Evolutionary conservation across 1,140 invertebrate genomes (phyloP).

Genomic region (Medauroidea extradentata): DNA sequence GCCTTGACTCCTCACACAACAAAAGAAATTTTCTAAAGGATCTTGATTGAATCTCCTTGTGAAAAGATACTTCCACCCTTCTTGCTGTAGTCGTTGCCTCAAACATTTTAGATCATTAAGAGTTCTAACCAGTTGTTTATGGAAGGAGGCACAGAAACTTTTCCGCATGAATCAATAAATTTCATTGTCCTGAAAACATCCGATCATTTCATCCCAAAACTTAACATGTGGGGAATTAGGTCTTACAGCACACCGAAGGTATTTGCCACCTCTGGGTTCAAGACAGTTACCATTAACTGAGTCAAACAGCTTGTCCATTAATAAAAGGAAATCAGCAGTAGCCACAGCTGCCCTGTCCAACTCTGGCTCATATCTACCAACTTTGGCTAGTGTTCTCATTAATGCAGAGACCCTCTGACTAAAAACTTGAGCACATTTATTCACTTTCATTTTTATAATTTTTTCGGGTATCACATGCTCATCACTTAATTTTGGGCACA

Average conservation of each 20-base stretch:
- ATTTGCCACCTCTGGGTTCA: not conserved
- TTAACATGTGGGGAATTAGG: not conserved
- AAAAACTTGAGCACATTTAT: not conserved
- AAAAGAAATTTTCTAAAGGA: too few relatives aligned
- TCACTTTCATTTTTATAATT: constrained; percentile 2
- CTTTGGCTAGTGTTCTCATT: constrained; percentile 1
- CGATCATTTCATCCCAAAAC: not conserved
- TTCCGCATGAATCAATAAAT: too few relatives aligned
- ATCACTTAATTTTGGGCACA: not conserved
- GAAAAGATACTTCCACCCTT: not conserved
- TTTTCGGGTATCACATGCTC: not conserved
- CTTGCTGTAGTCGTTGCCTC: too few relatives aligned
- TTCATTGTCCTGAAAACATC: not conserved
- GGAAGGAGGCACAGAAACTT: too few relatives aligned
- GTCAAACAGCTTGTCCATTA: not conserved
- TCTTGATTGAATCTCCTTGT: not conserved
- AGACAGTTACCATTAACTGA: not conserved
- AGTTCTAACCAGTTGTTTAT: too few relatives aligned
- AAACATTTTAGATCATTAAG: too few relatives aligned
- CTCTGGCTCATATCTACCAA: not conserved
- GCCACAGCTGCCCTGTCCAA: not conserved
- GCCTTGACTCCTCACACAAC: too few relatives aligned
- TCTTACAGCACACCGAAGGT: not conserved
- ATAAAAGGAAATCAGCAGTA: not conserved
- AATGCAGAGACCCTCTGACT: not conserved